These are phyloP conservation scores for Samia ricini DNA, from an alignment of 1,140 invertebrate genomes.

Conservation along the genomic window DNA sequence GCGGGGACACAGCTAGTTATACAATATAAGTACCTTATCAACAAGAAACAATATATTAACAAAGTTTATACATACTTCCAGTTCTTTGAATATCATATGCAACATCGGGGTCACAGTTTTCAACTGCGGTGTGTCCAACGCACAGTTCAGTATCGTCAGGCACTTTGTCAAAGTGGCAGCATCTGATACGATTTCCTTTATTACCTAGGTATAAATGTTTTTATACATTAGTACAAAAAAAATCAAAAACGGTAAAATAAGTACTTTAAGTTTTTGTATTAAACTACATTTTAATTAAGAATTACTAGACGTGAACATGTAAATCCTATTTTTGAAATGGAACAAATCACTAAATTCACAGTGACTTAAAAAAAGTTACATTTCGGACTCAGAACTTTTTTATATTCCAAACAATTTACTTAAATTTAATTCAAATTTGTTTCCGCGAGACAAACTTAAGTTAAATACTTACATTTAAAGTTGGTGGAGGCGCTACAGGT, in stretches of 20 bases:
- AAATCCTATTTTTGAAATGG: no score
- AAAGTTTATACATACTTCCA: slow-evolving; percentile 64
- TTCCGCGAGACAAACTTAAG: slow-evolving; percentile 4
- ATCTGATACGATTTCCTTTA: slow-evolving; percentile 61
- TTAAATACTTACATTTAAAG: slow-evolving; percentile 42
- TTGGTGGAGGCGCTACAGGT: slow-evolving; percentile 24
- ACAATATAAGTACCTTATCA: no score
- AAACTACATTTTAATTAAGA: no score
- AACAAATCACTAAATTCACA: no score
- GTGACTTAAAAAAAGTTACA: no score
- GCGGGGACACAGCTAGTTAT: no score
- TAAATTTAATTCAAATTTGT: no score
- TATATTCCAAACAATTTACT: no score
- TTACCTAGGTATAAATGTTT: slow-evolving; percentile 38
- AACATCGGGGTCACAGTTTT: slow-evolving; percentile 62
- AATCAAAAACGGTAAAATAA: not conserved
- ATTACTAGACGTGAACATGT: no score
- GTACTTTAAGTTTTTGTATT: not conserved
- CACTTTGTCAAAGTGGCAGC: slow-evolving; percentile 65
- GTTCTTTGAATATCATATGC: slow-evolving; percentile 64
- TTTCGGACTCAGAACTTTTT: no score
- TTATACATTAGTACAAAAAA: slow-evolving; percentile 3
- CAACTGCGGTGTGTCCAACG: slow-evolving; percentile 66
- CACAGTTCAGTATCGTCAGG: slow-evolving; percentile 65
- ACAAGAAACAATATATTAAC: no score